Percentiles rank a stretch among this genome's conserved stretches.
Evolutionary conservation across 2,888 invertebrate genomes (phyloP).

Genomic region (Agrotis clavis): DNA sequence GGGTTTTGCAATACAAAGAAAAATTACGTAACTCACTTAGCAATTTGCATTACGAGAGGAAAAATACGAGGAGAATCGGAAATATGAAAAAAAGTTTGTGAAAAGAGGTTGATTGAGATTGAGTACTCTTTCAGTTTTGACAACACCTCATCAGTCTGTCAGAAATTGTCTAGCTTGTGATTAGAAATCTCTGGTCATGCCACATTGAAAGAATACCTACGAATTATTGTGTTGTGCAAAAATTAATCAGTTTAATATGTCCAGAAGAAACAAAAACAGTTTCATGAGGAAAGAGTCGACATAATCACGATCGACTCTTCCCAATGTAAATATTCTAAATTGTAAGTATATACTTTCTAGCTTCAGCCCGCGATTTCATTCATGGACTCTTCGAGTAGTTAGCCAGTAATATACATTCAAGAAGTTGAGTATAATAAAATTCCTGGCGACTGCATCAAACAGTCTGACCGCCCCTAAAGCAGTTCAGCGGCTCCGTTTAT

Average conservation of each 20-base stretch:
- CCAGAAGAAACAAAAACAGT: slow-evolving; percentile 23
- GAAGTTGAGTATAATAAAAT: too few relatives aligned
- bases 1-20: too few relatives aligned
- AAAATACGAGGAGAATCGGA: not conserved
- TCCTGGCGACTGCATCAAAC: too few relatives aligned
- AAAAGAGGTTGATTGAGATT: slow-evolving; percentile 4
- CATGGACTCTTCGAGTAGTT: too few relatives aligned
- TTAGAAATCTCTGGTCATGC: slow-evolving; percentile 15
- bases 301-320: slow-evolving; percentile 47
- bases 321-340: slow-evolving; percentile 46
- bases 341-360: slow-evolving; percentile 37
- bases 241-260: slow-evolving; percentile 50
- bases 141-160: slow-evolving; percentile 16
- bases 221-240: slow-evolving; percentile 17
- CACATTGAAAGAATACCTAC: slow-evolving; percentile 19
- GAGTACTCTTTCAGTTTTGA: not conserved
- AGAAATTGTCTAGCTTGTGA: slow-evolving; percentile 1
- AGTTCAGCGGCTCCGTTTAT: too few relatives aligned
- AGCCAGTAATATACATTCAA: too few relatives aligned
- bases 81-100: not conserved
- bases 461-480: too few relatives aligned
- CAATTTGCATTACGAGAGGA: too few relatives aligned
- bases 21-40: too few relatives aligned
- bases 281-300: slow-evolving; percentile 49
- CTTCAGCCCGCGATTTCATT: too few relatives aligned